Conservation (phyloP, 2,888 invertebrate species). For the Scaptomyza parva region DNA sequence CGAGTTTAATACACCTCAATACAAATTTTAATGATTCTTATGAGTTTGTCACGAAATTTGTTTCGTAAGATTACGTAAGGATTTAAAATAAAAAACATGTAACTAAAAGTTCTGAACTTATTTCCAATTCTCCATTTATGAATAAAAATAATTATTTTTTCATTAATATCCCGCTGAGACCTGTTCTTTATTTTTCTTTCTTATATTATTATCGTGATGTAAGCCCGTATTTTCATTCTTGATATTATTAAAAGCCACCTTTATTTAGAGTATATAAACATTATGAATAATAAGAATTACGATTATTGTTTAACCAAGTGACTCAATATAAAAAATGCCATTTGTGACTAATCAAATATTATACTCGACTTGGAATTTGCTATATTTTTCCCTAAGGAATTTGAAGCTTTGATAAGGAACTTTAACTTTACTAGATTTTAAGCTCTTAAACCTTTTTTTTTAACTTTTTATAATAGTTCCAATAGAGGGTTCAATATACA, state of each 20-base stretch:
- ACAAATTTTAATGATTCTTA: neutral
- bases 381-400: neutral
- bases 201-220: neutral
- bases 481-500: too few species aligned
- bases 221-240: neutral
- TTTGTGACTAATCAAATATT: neutral
- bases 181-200: neutral
- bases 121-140: neutral
- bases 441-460: too few species aligned
- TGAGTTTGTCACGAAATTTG: conserved; percentile 3
- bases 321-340: neutral
- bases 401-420: too few species aligned
- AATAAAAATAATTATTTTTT: neutral
- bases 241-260: neutral
- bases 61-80: neutral
- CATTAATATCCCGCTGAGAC: neutral
- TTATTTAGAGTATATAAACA: neutral
- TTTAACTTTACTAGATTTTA: too few species aligned
- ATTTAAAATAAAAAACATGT: neutral
- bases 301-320: neutral
- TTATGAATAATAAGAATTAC: neutral
- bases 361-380: neutral
- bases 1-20: conserved; percentile 6
- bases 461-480: too few species aligned
- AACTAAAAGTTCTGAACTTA: neutral